Evolutionary conservation across 2,888 invertebrate genomes (phyloP).

Genomic region (Apoda limacodes): DNA sequence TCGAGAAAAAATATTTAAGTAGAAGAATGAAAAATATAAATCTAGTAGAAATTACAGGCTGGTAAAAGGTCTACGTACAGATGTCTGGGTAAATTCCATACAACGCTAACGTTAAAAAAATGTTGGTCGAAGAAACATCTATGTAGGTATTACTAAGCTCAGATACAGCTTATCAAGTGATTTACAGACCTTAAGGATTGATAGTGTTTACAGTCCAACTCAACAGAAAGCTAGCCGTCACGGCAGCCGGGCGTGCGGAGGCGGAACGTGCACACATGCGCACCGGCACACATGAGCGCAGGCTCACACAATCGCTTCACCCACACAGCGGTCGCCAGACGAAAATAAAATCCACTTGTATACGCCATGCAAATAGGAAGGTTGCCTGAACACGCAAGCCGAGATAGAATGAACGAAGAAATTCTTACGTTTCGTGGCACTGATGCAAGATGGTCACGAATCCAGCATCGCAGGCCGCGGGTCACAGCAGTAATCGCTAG

Average conservation of each 20-base stretch:
- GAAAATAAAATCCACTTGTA: slow-evolving; percentile 68
- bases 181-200: background rate
- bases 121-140: too few relatives aligned
- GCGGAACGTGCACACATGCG: slow-evolving; percentile 38
- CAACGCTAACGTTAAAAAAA: too few relatives aligned
- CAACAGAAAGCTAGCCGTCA: slow-evolving; percentile 50
- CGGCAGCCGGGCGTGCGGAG: slow-evolving; percentile 55
- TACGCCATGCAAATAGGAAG: slow-evolving; percentile 69
- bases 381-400: slow-evolving; percentile 48
- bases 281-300: slow-evolving; percentile 27
- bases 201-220: background rate
- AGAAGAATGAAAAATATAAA: too few relatives aligned
- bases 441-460: slow-evolving; percentile 65
- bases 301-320: slow-evolving; percentile 26
- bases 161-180: background rate
- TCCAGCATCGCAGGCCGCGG: slow-evolving; percentile 63
- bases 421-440: slow-evolving; percentile 69
- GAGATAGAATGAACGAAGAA: slow-evolving; percentile 53
- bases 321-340: slow-evolving; percentile 57
- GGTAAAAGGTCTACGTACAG: too few relatives aligned
- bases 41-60: too few relatives aligned
- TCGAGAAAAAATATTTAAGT: too few relatives aligned
- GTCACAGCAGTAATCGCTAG: slow-evolving; percentile 43
- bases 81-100: too few relatives aligned
- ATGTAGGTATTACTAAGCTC: too few relatives aligned